Conservation (phyloP, 2,888 invertebrate species). For the Choristoneura rosaceana region DNA sequence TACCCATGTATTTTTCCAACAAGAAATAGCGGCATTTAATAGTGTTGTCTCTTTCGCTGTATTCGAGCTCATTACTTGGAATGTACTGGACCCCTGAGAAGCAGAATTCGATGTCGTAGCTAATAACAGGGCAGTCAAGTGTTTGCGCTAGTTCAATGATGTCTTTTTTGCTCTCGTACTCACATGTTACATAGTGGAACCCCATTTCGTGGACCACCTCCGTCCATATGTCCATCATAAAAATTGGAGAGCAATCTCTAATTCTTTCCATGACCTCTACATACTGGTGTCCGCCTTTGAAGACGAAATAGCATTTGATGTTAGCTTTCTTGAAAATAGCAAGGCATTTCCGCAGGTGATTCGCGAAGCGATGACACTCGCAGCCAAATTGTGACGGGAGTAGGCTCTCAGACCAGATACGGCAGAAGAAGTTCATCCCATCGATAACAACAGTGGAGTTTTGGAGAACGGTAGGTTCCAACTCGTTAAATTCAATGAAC, state of each 20-base stretch:
- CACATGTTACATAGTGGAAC: slow-evolving; percentile 22
- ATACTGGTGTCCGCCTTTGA: slow-evolving; percentile 38
- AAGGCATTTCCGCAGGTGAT: slow-evolving; percentile 20
- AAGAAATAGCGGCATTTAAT: slow-evolving; percentile 26
- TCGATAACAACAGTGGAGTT: slow-evolving; percentile 33
- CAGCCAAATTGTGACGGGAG: slow-evolving; percentile 16
- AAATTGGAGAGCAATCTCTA: background rate
- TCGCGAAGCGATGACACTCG: slow-evolving; percentile 33
- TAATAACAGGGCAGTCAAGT: slow-evolving; percentile 34
- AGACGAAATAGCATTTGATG: slow-evolving; percentile 34
- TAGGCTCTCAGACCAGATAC: slow-evolving; percentile 5
- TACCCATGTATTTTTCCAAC: slow-evolving; percentile 23
- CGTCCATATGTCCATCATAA: slow-evolving; percentile 22
- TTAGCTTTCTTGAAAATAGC: slow-evolving; percentile 34
- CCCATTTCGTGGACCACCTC: slow-evolving; percentile 34
- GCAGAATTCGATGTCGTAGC: slow-evolving; percentile 34
- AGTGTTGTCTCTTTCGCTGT: slow-evolving; percentile 7
- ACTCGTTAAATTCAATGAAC: slow-evolving; percentile 5
- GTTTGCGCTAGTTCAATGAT: slow-evolving; percentile 28
- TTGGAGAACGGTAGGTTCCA: slow-evolving; percentile 12
- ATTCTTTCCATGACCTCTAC: slow-evolving; percentile 6
- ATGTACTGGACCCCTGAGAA: slow-evolving; percentile 36
- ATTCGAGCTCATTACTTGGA: slow-evolving; percentile 14
- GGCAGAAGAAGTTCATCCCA: slow-evolving; percentile 32
- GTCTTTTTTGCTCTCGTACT: slow-evolving; percentile 36